phyloP scores from a whole-genome alignment of 2,888 invertebrate genomes.

The Melanargia galathea region DNA sequence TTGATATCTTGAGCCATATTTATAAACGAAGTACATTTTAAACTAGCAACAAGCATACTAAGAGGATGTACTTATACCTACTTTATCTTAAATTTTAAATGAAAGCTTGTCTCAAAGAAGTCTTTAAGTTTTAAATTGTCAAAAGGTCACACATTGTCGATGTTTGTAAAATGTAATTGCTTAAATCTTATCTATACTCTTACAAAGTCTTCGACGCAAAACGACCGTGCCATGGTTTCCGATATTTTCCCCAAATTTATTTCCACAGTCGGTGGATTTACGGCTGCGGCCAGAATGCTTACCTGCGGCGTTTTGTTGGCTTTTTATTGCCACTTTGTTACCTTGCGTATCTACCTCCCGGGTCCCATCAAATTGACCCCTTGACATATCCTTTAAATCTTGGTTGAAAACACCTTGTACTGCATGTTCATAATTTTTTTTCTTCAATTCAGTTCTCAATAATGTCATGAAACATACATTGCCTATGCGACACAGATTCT shows the following conservation, averaged over 20 bases:
- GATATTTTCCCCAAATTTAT: slow-evolving; percentile 75
- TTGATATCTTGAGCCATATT: no score
- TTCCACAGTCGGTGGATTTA: slow-evolving; percentile 68
- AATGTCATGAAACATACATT: no score
- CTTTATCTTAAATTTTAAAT: no score
- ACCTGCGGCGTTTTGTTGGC: slow-evolving; percentile 76
- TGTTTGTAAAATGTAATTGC: slow-evolving; percentile 10
- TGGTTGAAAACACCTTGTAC: not conserved
- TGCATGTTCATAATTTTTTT: not conserved
- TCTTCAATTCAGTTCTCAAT: no score
- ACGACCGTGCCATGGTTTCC: slow-evolving; percentile 71
- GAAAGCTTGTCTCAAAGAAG: no score
- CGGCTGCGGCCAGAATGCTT: slow-evolving; percentile 78
- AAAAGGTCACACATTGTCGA: not conserved
- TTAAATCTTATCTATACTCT: slow-evolving; percentile 7
- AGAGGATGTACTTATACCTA: no score
- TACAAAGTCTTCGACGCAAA: slow-evolving; percentile 15
- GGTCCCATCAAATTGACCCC: slow-evolving; percentile 67
- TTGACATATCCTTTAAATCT: slow-evolving; percentile 45
- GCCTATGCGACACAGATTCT: no score
- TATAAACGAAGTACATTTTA: no score
- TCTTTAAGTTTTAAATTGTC: no score
- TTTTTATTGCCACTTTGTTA: slow-evolving; percentile 80
- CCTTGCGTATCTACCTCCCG: slow-evolving; percentile 71
- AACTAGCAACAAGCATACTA: no score